Conservation (phyloP, 2,888 invertebrate species). For the Meliscaeva auricollis region DNA sequence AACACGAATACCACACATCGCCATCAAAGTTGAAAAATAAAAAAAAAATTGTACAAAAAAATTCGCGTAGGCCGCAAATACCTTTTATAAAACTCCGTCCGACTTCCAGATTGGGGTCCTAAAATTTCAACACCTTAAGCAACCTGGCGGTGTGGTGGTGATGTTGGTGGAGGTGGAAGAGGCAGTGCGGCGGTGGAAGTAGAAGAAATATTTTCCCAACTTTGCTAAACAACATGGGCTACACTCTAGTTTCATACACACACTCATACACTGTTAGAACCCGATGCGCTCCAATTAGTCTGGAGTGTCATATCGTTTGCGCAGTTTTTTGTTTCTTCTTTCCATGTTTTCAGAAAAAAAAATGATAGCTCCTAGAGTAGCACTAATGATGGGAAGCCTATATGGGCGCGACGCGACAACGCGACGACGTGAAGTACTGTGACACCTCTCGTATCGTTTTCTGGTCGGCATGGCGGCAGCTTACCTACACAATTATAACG, state of each 20-base stretch:
- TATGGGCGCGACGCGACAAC: neutral
- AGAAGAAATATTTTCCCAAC: constrained; percentile 30
- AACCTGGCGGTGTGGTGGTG: neutral
- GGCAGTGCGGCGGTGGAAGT: neutral
- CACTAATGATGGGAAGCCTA: constrained; percentile 54
- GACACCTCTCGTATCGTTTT: constrained; percentile 54
- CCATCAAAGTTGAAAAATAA: constrained; percentile 30
- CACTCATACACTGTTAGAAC: constrained; percentile 26
- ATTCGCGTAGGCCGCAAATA: constrained; percentile 67
- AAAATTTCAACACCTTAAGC: constrained; percentile 71
- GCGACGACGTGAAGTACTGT: constrained; percentile 25
- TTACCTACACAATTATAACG: neutral
- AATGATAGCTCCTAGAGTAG: constrained; percentile 22
- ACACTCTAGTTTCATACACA: neutral
- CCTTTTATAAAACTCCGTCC: constrained; percentile 27
- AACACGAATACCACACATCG: constrained; percentile 52
- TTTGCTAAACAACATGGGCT: constrained; percentile 26
- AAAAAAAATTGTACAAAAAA: constrained; percentile 10
- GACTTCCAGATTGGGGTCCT: constrained; percentile 57
- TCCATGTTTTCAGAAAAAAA: constrained; percentile 20
- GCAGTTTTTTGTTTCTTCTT: constrained; percentile 19
- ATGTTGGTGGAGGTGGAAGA: neutral
- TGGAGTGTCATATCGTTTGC: constrained; percentile 68
- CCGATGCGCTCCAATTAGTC: constrained; percentile 76
- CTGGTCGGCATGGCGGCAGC: neutral